Base-by-base conservation (phyloP, 2,113 vertebrate genomes). In the Cnemophilus loriae region DNA sequence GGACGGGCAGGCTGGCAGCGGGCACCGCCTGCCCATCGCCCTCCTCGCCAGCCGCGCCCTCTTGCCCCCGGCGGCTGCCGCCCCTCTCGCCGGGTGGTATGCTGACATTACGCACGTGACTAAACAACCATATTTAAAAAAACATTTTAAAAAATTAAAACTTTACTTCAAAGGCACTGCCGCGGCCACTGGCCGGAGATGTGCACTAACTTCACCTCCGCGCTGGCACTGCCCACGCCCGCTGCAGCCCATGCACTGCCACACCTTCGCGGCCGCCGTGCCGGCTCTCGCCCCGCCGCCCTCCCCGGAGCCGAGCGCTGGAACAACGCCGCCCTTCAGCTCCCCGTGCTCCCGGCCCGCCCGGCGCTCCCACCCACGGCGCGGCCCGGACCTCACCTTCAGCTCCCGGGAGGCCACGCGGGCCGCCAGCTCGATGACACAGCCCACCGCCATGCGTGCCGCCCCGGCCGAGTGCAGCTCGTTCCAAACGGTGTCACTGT, bases 401-500 rank as follows among this genome's bases (percentile, higher is more conserved):
- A 98, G 98, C 98, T 98, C 98, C 98, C 98, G 96, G 89, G 98
- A 98, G 98, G 98, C 98, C 94, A 98, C 98, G 94, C 97, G 98
- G 97, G 98, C 98, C 97, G 97, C 98, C 94, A 98, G 98, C 96
- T 98, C 96, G 97, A 99, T 99, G 99, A 99, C 98, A 99, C 98
- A 98, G 98, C 98, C 98, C 98, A 98, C 98, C 98, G 98, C 98
- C 98, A 97, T 98, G 98, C 98, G 98, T 97, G 97, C 98, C 97
- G 98, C 97, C 86, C 98, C 98, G 97, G 98, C 96, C 95, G 98
- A 98, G 97, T 98, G 98, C 97, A 98, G 98, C 97, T 99, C 98
- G 97, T 98, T 98, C 98, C 98, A 98, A 99, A 99, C 98, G 98
- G 98, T 99, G 99, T 99, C 99, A 99, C 98, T 98, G 98, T 99